Base-by-base conservation (phyloP, 2,888 invertebrate species). In the Amiota communis region DNA sequence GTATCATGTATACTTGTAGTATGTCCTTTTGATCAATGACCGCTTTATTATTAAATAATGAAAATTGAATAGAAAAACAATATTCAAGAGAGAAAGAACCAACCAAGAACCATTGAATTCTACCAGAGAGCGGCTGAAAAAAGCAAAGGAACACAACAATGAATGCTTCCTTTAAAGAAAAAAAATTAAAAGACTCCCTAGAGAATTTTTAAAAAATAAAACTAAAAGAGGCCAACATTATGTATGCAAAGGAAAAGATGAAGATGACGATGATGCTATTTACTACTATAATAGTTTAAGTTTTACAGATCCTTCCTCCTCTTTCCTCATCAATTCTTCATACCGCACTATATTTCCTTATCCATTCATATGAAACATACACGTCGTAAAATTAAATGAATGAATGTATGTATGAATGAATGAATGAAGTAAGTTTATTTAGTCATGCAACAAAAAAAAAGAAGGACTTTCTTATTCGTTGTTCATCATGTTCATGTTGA, bases 11-110 rank as follows among this genome's bases (percentile, higher is more conserved):
- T 20, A 59, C 53, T 57, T 10, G n/a, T 59, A 9, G 23, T 23
- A 23, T 59, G 23, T 59, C 59, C 59, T 20, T 59, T 59, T 59
- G 59, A 79, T 81, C 81, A 79, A 79, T 79, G 74, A 70, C 75
- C 70, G 12, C 72, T 9, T 65, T 79, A 85, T 86, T 86, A 86
- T 85, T 85, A 79, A 86, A 84, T 84, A 84, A 85, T 83, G 82
- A 85, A 86, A 86, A 86, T 86, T 86, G 86, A 86, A 86, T 86
- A 85, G 84, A 78, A 76, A 36, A 36, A 23, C 53, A 13, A 17
- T 53, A 15, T 59, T 17, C 51, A 59, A 51, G 11, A 46, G 23
- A 36, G 12, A 23, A 3, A 23, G 23, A 23, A 3, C n/a, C n/a
- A 23, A 23, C 3, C 23, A 23, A n/a, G n/a, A n/a, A 23, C 23